Conservation (phyloP, 1,140 invertebrate genomes). For the Brevipalpus yothersi region DNA sequence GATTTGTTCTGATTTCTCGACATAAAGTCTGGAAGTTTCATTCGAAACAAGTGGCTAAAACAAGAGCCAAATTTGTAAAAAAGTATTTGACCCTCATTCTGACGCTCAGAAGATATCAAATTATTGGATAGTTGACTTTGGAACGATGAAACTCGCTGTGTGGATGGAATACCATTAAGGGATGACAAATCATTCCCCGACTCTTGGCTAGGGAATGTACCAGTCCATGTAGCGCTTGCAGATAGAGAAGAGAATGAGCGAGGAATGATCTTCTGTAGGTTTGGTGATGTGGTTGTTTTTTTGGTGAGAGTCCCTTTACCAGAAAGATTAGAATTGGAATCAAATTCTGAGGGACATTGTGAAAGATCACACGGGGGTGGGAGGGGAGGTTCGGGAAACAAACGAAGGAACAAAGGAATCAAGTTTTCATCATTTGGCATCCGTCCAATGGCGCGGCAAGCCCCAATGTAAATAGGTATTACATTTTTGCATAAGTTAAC, state of each 20-base stretch:
- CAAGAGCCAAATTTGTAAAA: constrained; percentile 77
- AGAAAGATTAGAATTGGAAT: background rate
- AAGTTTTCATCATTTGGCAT: constrained; percentile 26
- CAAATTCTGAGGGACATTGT: constrained; percentile 1
- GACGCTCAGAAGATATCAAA: background rate
- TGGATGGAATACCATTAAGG: background rate
- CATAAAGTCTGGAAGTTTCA: constrained; percentile 16
- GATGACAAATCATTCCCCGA: constrained; percentile 8
- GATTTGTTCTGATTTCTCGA: constrained; percentile 18
- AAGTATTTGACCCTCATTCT: constrained; percentile 40
- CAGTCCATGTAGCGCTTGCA: constrained; percentile 7
- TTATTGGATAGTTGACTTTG: background rate
- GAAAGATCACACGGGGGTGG: constrained; percentile 24
- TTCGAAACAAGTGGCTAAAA: constrained; percentile 25
- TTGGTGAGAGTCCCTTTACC: constrained; percentile 1
- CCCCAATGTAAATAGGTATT: constrained; percentile 59
- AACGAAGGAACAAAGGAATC: constrained; percentile 48
- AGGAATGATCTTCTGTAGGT: constrained; percentile 53
- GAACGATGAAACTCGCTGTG: background rate
- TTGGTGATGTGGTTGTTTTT: constrained; percentile 16
- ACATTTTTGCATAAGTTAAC: constrained; percentile 49
- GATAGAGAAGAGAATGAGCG: constrained; percentile 43
- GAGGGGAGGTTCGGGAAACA: constrained; percentile 35
- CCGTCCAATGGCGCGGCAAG: constrained; percentile 69
- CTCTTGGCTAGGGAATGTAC: constrained; percentile 8